A percentile compares a stretch with the other conserved stretches of the same genome.
Conservation (phyloP, 2,797 vertebrate species). For the Rhodeus uyekii region DNA sequence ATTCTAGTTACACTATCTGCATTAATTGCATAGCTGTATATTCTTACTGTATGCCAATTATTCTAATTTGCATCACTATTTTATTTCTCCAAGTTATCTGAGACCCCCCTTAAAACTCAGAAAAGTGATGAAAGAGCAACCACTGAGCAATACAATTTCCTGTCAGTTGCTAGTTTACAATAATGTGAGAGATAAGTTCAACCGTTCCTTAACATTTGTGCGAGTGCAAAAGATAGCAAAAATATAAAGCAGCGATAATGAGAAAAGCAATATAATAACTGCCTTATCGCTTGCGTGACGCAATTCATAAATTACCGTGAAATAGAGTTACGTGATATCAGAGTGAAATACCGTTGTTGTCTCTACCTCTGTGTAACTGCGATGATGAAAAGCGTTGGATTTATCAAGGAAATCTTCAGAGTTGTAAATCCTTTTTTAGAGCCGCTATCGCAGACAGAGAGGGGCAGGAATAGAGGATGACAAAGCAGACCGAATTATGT, state of each 20-base stretch:
- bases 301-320: slow-evolving; percentile 23
- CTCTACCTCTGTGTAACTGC: background rate
- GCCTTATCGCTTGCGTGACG: background rate
- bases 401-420: slow-evolving; percentile 11
- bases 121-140: background rate
- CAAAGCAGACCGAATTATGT: slow-evolving; percentile 7
- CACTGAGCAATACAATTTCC: background rate
- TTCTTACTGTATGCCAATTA: background rate
- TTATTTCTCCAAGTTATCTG: background rate
- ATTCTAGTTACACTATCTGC: background rate
- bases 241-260: background rate
- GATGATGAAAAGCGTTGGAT: slow-evolving; percentile 22
- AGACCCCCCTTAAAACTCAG: background rate
- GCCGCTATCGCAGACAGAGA: slow-evolving; percentile 20
- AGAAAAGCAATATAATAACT: background rate
- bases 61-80: background rate
- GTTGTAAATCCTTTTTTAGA: slow-evolving; percentile 19
- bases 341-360: slow-evolving; percentile 23
- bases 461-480: slow-evolving; percentile 10
- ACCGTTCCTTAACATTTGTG: background rate
- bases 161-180: slow-evolving; percentile 12
- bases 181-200: background rate
- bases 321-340: slow-evolving; percentile 13
- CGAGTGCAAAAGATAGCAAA: background rate
- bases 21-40: background rate